Evolutionary conservation across 1,140 invertebrate species (phyloP).

Genomic region (Onthophagus taurus): DNA sequence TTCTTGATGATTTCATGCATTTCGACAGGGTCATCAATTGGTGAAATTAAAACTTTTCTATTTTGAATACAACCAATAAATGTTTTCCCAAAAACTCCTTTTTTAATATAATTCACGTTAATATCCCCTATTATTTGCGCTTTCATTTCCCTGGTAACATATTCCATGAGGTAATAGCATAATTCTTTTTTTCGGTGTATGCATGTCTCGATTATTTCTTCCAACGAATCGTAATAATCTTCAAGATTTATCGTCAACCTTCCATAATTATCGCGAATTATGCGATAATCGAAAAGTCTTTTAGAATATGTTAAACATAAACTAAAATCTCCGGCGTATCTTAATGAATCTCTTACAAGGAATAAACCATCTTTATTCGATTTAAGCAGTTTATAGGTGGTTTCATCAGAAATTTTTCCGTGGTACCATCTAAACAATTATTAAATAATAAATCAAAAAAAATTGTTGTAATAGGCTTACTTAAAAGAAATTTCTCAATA

Average conservation of each 20-base stretch:
- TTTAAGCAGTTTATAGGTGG: neutral
- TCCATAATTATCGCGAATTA: neutral
- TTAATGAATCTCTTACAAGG: neutral
- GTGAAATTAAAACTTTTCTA: neutral
- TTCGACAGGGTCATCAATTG: neutral
- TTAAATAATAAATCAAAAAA: no score
- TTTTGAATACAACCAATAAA: neutral
- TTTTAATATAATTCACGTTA: neutral
- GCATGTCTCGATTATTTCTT: neutral
- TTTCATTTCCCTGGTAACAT: neutral
- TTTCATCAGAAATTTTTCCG: neutral
- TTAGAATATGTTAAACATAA: neutral
- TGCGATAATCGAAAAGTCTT: neutral
- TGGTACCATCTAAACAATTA: no score
- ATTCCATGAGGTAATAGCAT: neutral
- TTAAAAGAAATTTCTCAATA: no score
- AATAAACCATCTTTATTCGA: conserved; percentile 1
- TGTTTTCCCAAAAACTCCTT: neutral
- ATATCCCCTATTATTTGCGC: neutral
- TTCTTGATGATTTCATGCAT: neutral
- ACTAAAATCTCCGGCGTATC: neutral
- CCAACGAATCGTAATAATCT: neutral
- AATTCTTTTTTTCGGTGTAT: neutral
- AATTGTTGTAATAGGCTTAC: no score
- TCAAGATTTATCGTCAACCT: neutral